Conservation (phyloP, 2,113 vertebrate genomes). For the Delphinapterus leucas region DNA sequence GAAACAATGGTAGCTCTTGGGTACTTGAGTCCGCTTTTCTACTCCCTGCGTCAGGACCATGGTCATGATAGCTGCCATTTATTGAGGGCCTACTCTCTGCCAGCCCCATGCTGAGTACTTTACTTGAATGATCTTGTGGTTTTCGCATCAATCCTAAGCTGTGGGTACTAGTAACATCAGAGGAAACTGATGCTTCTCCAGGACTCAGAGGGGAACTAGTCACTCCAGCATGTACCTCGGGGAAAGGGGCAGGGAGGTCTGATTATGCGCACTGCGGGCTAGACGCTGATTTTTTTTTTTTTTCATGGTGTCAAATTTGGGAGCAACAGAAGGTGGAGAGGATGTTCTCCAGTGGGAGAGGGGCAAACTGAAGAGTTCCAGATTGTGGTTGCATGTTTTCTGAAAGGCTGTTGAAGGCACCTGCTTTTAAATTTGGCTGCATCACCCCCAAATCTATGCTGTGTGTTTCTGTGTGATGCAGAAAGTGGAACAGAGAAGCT, state of each 20-base stretch:
- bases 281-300: too few species aligned
- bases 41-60: not conserved
- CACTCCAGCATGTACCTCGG: accelerated
- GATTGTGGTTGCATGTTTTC: not conserved
- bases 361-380: not conserved
- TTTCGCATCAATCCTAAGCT: not conserved
- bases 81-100: not conserved
- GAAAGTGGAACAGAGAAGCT: not conserved
- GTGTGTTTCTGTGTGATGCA: not conserved
- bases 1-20: not conserved
- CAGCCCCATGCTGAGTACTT: not conserved
- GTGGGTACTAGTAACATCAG: too few species aligned
- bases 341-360: not conserved
- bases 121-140: not conserved
- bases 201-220: not conserved
- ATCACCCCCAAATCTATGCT: not conserved
- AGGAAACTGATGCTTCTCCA: not conserved
- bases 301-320: not conserved
- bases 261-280: not conserved
- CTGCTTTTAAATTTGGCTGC: not conserved
- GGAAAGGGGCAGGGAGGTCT: not conserved
- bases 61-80: not conserved
- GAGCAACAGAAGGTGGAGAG: not conserved
- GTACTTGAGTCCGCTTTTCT: not conserved
- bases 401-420: not conserved